Evolutionary conservation across 2,797 vertebrate species (phyloP).

Genomic region (Pseudomugil tenellus): DNA sequence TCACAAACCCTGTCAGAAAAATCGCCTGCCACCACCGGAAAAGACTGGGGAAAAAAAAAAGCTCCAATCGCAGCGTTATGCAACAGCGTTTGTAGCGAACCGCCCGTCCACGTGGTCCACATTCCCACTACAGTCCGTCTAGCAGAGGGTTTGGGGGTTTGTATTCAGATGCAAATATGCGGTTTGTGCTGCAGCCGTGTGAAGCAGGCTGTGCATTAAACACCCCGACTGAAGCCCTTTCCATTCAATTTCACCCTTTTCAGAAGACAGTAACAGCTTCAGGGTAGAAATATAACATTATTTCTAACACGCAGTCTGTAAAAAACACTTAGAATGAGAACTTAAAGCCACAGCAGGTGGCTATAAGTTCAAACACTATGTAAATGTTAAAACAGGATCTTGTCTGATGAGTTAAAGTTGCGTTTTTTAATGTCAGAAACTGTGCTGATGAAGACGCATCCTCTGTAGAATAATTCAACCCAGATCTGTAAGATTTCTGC

Average conservation of each 20-base stretch:
- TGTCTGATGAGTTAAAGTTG: background rate
- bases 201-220: slow-evolving; percentile 23
- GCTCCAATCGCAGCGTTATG: background rate
- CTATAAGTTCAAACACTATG: too few species aligned
- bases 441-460: background rate
- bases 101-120: slow-evolving; percentile 26
- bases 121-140: slow-evolving; percentile 32
- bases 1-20: background rate
- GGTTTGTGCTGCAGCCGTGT: slow-evolving; percentile 41
- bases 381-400: too few species aligned
- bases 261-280: slow-evolving; percentile 2
- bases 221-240: background rate
- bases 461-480: background rate
- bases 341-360: too few species aligned
- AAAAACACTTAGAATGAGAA: background rate
- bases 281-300: background rate
- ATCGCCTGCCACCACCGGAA: background rate
- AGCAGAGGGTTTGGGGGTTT: slow-evolving; percentile 27
- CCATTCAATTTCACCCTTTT: background rate
- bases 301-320: background rate
- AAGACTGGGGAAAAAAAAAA: background rate
- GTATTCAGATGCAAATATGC: slow-evolving; percentile 50
- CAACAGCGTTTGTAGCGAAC: slow-evolving; percentile 9
- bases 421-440: background rate
- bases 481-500: background rate